These are phyloP conservation scores for Sepioteuthis lessoniana DNA, from an alignment of 2,888 invertebrate species.

Conservation along the genomic window DNA sequence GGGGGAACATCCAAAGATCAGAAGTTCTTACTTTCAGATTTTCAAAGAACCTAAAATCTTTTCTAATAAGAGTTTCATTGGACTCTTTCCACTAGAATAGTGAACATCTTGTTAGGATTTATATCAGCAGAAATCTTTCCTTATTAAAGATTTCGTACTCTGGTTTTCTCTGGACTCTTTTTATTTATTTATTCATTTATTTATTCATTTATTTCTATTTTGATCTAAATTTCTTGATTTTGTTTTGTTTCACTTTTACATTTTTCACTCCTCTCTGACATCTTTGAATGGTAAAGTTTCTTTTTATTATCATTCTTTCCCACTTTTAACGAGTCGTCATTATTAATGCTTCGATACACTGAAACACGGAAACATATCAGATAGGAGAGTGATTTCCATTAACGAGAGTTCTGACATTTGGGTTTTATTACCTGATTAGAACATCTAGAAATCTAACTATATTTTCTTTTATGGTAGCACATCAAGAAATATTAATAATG, in stretches of 20 bases:
- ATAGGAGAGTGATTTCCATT: background rate
- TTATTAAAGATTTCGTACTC: background rate
- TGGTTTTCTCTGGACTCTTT: background rate
- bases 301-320: background rate
- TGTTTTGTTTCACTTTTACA: background rate
- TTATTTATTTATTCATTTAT: background rate
- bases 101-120: background rate
- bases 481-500: background rate
- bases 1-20: background rate
- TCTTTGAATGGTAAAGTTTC: background rate
- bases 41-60: conserved; percentile 33
- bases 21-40: conserved; percentile 33
- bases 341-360: background rate
- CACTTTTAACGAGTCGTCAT: background rate
- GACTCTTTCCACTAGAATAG: conserved; percentile 11
- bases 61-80: background rate
- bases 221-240: too few species aligned
- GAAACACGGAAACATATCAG: conserved; percentile 23
- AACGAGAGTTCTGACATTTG: background rate
- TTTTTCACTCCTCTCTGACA: background rate
- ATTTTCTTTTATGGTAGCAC: background rate
- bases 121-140: background rate
- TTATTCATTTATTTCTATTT: too few species aligned
- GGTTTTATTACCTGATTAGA: background rate
- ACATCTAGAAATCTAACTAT: background rate